A percentile compares a stretch with the other conserved stretches of the same genome.
Evolutionary conservation across 2,888 invertebrate species (phyloP).

Genomic region (Reticulitermes lucifugus): DNA sequence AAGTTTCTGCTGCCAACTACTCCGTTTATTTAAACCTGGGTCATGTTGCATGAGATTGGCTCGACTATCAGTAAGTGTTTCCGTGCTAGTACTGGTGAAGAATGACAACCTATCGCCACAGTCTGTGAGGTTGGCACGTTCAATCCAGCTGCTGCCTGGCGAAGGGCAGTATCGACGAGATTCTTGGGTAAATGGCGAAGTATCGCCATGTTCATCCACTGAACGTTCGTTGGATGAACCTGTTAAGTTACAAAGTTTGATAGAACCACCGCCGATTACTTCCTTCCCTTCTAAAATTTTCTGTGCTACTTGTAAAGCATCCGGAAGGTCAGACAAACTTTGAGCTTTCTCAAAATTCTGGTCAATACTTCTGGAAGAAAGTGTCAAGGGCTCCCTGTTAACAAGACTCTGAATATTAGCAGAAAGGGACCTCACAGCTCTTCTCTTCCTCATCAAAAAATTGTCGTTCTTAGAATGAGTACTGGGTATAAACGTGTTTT

Average conservation of each 20-base stretch:
- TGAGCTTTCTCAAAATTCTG: constrained; percentile 71
- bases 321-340: constrained; percentile 70
- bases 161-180: not conserved
- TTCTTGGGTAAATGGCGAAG: not conserved
- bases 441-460: constrained; percentile 74
- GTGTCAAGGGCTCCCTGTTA: constrained; percentile 61
- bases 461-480: constrained; percentile 47
- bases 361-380: constrained; percentile 65
- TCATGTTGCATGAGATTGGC: constrained; percentile 54
- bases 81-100: constrained; percentile 58
- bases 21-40: constrained; percentile 49
- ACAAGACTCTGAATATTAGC: constrained; percentile 86
- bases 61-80: constrained; percentile 61
- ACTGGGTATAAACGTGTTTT: constrained; percentile 1
- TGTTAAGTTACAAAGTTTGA: constrained; percentile 21
- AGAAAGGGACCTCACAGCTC: constrained; percentile 84
- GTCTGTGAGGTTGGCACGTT: constrained; percentile 36
- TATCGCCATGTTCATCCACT: not conserved
- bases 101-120: constrained; percentile 42
- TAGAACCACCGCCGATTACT: constrained; percentile 52
- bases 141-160: constrained; percentile 40
- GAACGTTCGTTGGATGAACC: not conserved
- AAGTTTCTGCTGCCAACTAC: constrained; percentile 54
- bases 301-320: constrained; percentile 64
- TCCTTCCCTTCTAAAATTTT: constrained; percentile 63